phyloP scores from a whole-genome alignment of 2,888 invertebrate genomes.

The Torymus auratus region DNA sequence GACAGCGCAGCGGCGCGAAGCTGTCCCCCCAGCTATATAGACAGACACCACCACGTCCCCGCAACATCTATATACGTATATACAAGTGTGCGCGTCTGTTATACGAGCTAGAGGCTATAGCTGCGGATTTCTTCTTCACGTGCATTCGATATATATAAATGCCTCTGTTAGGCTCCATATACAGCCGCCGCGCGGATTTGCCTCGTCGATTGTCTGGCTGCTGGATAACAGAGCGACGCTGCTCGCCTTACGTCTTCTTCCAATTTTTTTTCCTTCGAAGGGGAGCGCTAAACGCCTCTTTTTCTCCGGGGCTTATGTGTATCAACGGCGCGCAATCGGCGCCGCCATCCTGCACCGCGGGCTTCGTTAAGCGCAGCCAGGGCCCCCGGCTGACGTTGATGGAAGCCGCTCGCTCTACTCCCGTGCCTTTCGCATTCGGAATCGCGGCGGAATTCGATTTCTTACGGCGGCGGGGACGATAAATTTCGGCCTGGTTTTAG shows the following conservation, averaged over 20 bases:
- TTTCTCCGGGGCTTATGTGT: slow-evolving; percentile 29
- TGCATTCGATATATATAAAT: not conserved
- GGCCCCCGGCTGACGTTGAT: slow-evolving; percentile 33
- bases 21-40: slow-evolving; percentile 17
- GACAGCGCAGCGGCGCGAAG: too few relatives aligned
- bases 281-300: slow-evolving; percentile 27
- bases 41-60: not conserved
- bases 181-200: not conserved
- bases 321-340: not conserved
- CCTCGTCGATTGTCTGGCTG: slow-evolving; percentile 2
- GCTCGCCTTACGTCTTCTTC: not conserved
- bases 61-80: not conserved
- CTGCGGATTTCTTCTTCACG: not conserved
- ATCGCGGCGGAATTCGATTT: slow-evolving; percentile 11
- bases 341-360: not conserved
- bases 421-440: slow-evolving; percentile 1
- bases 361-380: slow-evolving; percentile 2
- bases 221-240: not conserved
- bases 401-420: slow-evolving; percentile 6
- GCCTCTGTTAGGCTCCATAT: not conserved
- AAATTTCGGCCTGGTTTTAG: not conserved
- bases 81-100: slow-evolving; percentile 1
- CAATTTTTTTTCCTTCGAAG: slow-evolving; percentile 7
- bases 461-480: not conserved
- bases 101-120: not conserved